phyloP scores from a whole-genome alignment of 2,797 vertebrate genomes.

The Enteromius unitaeniatus region DNA sequence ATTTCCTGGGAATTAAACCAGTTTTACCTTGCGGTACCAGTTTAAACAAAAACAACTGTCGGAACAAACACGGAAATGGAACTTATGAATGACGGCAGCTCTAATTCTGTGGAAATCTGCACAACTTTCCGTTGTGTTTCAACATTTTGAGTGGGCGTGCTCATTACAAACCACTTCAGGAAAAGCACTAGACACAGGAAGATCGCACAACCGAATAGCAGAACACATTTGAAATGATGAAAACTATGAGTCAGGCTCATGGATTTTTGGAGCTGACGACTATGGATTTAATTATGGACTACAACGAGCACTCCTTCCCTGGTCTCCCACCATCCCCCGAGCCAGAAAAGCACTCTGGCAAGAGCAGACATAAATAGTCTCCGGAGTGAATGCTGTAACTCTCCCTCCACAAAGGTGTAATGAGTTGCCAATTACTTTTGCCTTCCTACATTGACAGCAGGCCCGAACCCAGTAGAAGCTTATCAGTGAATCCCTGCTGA shows the following conservation, averaged over 20 bases:
- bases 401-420: constrained; percentile 53
- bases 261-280: constrained; percentile 14
- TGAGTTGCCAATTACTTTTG: constrained; percentile 55
- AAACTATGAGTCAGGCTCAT: constrained; percentile 30
- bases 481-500: constrained; percentile 58
- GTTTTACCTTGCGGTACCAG: neutral
- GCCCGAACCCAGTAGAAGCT: constrained; percentile 55
- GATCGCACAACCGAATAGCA: constrained; percentile 12
- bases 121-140: neutral
- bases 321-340: constrained; percentile 26
- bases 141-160: neutral
- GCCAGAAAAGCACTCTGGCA: constrained; percentile 23
- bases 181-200: constrained; percentile 29
- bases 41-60: neutral
- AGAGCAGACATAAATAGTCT: constrained; percentile 17
- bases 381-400: constrained; percentile 46
- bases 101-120: neutral
- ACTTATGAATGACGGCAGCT: neutral
- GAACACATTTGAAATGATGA: constrained; percentile 21
- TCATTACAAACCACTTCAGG: constrained; percentile 26
- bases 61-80: constrained; percentile 12
- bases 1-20: neutral
- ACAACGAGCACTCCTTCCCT: neutral
- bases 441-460: constrained; percentile 35
- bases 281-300: constrained; percentile 34